phyloP scores from a whole-genome alignment of 2,113 vertebrate species.

The Bujurquina vittata region DNA sequence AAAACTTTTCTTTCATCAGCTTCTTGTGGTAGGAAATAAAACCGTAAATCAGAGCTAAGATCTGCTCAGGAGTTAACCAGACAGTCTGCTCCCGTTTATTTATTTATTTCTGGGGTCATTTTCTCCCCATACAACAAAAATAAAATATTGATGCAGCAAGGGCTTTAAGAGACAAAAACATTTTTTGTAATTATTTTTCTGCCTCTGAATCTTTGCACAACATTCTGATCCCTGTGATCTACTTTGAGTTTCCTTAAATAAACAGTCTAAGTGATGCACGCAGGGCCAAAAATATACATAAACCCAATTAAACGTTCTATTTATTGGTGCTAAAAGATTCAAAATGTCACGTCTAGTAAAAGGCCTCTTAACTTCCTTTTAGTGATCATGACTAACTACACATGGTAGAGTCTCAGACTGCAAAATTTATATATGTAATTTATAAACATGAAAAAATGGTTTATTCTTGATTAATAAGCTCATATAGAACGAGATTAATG shows the following conservation, averaged over 20 bases:
- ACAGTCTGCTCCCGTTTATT: not conserved
- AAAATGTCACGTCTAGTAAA: not conserved
- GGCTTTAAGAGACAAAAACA: not conserved
- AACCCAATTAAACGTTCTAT: not conserved
- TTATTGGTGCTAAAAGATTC: not conserved
- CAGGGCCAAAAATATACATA: not conserved
- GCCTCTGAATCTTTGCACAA: too few relatives aligned
- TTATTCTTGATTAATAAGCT: too few relatives aligned
- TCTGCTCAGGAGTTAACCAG: not conserved
- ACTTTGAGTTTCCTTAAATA: not conserved
- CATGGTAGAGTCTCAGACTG: not conserved
- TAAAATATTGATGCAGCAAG: not conserved
- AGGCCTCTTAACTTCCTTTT: not conserved
- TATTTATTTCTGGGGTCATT: not conserved
- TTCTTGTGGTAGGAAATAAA: not conserved
- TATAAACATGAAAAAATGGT: too few relatives aligned
- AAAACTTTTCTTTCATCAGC: not conserved
- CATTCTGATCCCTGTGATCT: not conserved
- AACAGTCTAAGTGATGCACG: not conserved
- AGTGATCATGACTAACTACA: not conserved
- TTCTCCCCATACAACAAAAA: not conserved
- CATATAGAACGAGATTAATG: too few relatives aligned
- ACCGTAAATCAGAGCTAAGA: not conserved
- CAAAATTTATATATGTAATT: too few relatives aligned
- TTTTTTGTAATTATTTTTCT: not conserved